Percentiles rank a stretch among this genome's conserved stretches.
Evolutionary conservation across 2,888 invertebrate genomes (phyloP).

Genomic region (Allolobophora icterica): DNA sequence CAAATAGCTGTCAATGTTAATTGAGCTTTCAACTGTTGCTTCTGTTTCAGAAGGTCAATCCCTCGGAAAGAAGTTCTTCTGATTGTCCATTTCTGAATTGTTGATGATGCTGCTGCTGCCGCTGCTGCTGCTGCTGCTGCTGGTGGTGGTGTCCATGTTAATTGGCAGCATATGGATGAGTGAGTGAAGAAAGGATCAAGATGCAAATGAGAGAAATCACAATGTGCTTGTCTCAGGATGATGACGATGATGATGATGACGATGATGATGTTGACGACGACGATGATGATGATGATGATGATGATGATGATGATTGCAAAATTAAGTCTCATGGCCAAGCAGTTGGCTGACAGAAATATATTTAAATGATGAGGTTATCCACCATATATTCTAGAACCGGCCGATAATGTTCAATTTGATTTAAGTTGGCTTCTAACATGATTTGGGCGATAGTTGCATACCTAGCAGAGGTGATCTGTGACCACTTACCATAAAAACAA

Average conservation of each 20-base stretch:
- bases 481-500: too few relatives aligned
- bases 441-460: neutral
- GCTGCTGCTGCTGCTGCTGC: too few relatives aligned
- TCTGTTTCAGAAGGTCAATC: neutral
- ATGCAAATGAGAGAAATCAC: neutral
- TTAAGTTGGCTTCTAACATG: neutral
- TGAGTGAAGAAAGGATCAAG: neutral
- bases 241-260: too few relatives aligned
- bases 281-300: too few relatives aligned
- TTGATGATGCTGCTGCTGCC: too few relatives aligned
- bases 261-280: too few relatives aligned
- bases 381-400: neutral
- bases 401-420: neutral
- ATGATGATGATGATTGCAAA: neutral
- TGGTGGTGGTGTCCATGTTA: too few relatives aligned
- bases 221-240: neutral
- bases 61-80: neutral
- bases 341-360: constrained; percentile 3
- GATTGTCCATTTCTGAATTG: neutral
- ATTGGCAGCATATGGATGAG: too few relatives aligned
- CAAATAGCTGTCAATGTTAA: neutral
- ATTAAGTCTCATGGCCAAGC: neutral
- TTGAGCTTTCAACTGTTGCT: neutral
- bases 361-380: neutral
- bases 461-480: too few relatives aligned